These are phyloP conservation scores for Mallotus villosus DNA, from an alignment of 2,797 vertebrate species.

Conservation along the genomic window DNA sequence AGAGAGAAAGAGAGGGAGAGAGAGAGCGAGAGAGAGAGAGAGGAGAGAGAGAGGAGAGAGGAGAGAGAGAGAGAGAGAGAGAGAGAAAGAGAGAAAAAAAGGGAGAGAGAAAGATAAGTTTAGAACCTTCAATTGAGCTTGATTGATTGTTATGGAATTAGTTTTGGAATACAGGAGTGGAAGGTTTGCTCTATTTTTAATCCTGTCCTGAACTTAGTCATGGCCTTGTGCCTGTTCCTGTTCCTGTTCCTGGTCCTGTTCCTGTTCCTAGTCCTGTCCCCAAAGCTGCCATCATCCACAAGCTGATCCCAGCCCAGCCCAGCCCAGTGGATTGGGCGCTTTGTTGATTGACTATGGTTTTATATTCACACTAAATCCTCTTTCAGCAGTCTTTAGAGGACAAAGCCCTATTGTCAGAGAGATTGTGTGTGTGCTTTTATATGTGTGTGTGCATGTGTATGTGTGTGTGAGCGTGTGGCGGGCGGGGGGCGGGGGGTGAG, in stretches of 20 bases:
- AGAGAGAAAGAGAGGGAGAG: not conserved
- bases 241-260: constrained; percentile 46
- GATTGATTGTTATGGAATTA: constrained; percentile 37
- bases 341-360: constrained; percentile 63
- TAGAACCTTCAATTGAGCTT: constrained; percentile 15
- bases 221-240: constrained; percentile 27
- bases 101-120: not conserved
- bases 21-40: not conserved
- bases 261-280: constrained; percentile 25
- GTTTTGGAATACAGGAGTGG: constrained; percentile 26
- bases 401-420: constrained; percentile 56
- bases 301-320: constrained; percentile 43
- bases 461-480: not conserved
- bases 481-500: not conserved
- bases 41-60: no score
- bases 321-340: constrained; percentile 50
- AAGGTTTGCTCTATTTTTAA: constrained; percentile 22
- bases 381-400: constrained; percentile 57
- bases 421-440: not conserved
- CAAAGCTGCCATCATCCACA: constrained; percentile 50
- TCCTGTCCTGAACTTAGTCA: constrained; percentile 3
- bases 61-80: no score
- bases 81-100: not conserved
- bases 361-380: constrained; percentile 66
- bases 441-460: constrained; percentile 16